Evolutionary conservation across 1,140 invertebrate genomes (phyloP).

Genomic region (Drosophila kanapiae): DNA sequence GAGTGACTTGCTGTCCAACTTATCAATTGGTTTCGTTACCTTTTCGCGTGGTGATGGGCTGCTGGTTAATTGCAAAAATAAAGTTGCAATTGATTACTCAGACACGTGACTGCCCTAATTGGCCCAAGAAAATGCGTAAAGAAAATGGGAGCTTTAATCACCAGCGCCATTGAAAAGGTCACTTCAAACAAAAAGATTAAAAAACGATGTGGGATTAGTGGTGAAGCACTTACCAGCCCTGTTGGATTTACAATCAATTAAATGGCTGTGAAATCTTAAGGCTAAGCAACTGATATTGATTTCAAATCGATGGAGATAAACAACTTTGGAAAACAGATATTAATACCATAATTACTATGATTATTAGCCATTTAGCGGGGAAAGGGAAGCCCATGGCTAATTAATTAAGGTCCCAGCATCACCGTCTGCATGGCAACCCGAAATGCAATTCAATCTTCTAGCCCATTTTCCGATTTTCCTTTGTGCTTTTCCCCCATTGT

Average conservation of each 20-base stretch:
- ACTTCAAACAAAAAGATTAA: no score
- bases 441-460: slow-evolving; percentile 7
- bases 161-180: neutral
- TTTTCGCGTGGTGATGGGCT: no score
- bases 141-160: neutral
- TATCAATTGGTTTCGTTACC: slow-evolving; percentile 30
- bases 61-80: slow-evolving; percentile 27
- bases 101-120: slow-evolving; percentile 34
- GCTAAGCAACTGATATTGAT: no score
- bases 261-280: neutral
- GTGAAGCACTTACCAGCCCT: neutral
- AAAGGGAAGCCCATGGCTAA: neutral
- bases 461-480: slow-evolving; percentile 7
- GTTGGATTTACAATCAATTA: neutral
- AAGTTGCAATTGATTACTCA: slow-evolving; percentile 35
- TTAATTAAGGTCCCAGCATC: neutral
- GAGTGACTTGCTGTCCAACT: slow-evolving; percentile 30
- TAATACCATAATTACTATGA: neutral
- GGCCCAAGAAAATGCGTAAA: neutral
- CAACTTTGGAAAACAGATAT: no score
- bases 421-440: neutral
- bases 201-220: neutral
- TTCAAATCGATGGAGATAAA: no score
- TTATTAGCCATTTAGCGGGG: neutral
- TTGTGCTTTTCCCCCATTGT: neutral